Evolutionary conservation across 2,113 vertebrate species (phyloP), one percentile per base, ranked within the genome.

Genomic region (Hippocampus barbouri): DNA sequence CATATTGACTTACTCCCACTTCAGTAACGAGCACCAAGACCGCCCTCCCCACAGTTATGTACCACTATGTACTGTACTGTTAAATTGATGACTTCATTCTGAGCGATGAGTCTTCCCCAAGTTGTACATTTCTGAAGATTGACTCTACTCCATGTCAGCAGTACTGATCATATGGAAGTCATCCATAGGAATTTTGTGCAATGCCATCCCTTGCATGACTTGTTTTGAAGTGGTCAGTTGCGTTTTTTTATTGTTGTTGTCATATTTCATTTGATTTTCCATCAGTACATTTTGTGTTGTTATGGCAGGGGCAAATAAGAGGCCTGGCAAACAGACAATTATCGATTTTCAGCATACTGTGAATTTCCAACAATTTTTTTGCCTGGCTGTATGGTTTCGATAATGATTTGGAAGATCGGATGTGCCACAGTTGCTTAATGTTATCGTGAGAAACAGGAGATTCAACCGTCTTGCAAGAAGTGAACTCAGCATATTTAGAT

Each of bases 401-500:
- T 38, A 16, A 20, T 62, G 30, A 7, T 62, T 62, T 20, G 30
- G 27, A 16, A 34, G 27, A 38, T 9, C 15, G 8, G 1, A 62
- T 21, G n/a, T 40, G 34, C 34, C 18, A 40, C 16, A 38, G 21
- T 25, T 57, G 23, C 25, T 66, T 16, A 54, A 51, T 25, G 21
- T n/a, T 25, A 18, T 68, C 5, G 10, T 38, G 69, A 56, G 62
- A 73, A 54, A 53, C 27, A 41, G 0, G 20, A 60, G 72, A 72
- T 72, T 57, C 72, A 43, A 41, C 21, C 43, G 62, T 70, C 63
- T 49, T 80, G 76, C 75, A 83, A 83, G 68, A 73, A 12, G 75
- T 80, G 68, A 71, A 51, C 43, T 0, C 40, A 11, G 70, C 70
- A 53, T 63, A 76, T 81, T 83, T 74, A 79, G 71, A 56, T 75